Evolutionary conservation across 1,140 invertebrate genomes (phyloP), one percentile per base, ranked within the genome.

Genomic region (Cephus cinctus): DNA sequence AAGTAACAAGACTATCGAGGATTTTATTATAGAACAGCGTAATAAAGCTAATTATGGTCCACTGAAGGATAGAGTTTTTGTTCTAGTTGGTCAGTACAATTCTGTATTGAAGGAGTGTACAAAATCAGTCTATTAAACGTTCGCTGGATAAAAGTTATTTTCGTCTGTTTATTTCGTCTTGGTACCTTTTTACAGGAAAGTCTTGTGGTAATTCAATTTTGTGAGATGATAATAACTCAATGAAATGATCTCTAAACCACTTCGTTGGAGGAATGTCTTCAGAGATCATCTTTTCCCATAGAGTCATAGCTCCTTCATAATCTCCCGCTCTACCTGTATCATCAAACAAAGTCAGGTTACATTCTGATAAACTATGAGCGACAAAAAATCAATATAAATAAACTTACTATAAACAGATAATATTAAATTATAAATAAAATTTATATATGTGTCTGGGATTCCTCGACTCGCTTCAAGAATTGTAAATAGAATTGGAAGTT

Each of bases 401-500:
- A 52, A 76, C 80, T 80, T 60, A 82, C 81, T 69, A 36, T 77
- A 76, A 38, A 77, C 65, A 47, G 74, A 67, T 52, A 83, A 49
- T 2, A 81, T 75, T 43, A 70, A 52, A 5, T 76, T 62, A 52
- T 78, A 80, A 22, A 83, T 60, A 8, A 66, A 57, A 11, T 63
- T 47, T 6, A 64, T 48, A 47, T 78, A 46, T 3, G 78, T 36
- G 27, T 63, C 52, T 14, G 69, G 35, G 0, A 76, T 21, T 12
- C 72, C 62, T 16, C 58, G 60, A 6, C 59, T 62, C 36, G 68
- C 71, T 27, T 76, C 65, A 0, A 69, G 30, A 6, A 65, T 49
- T 36, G 14, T 12, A 21, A 8, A 43, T 2, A 56, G 42, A 18
- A 12, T 25, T 27, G 14, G 21, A 11, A 45, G 5, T n/a, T 51